Evolutionary conservation across 2,797 vertebrate genomes (phyloP), one percentile per base, ranked within the genome.

Genomic region (Spizella passerina): DNA sequence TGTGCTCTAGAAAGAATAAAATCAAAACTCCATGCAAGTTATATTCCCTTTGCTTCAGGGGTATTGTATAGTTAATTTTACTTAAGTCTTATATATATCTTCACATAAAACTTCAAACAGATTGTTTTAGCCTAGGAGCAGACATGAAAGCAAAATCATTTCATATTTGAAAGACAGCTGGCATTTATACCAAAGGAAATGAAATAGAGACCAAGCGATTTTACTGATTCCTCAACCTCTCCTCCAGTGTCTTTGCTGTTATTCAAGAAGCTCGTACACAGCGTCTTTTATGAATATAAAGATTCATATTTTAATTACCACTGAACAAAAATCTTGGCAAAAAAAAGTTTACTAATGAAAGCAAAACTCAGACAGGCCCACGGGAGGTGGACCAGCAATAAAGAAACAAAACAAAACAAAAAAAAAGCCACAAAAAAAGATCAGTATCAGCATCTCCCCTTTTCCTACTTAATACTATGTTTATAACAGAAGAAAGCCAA

Each of bases 1-100:
- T 94, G 89, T 85, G 97, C 88, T 95, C 79, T 92, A 66, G 47
- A 97, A 98, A 98, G 98, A 97, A 96, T 97, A 97, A 98, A 98
- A 98, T 97, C 96, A 96, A 98, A 97, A 98, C 91, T 94, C 96
- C 91, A 95, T 96, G 93, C 95, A 97, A 97, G 94, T 96, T 95
- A 95, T 36, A 97, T 71, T 93, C 86, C 92, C 71, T 83, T 92
- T 90, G 85, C 92, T 96, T 95, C 88, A 93, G 92, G 96, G 86
- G 71, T 82, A 94, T 50, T 81, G 69, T 82, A 92, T 38, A 93
- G 94, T 96, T 96, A 96, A 97, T 96, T 97, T 97, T 88, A 94
- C 95, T 97, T 88, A 97, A 95, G 81, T 93, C 94, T 86, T 85
- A 89, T 87, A 71, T 72, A 94, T 72, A 90, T 85, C 94, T 86